Evolutionary conservation across 2,113 vertebrate species (phyloP).

Genomic region (Clarias batrachus): DNA sequence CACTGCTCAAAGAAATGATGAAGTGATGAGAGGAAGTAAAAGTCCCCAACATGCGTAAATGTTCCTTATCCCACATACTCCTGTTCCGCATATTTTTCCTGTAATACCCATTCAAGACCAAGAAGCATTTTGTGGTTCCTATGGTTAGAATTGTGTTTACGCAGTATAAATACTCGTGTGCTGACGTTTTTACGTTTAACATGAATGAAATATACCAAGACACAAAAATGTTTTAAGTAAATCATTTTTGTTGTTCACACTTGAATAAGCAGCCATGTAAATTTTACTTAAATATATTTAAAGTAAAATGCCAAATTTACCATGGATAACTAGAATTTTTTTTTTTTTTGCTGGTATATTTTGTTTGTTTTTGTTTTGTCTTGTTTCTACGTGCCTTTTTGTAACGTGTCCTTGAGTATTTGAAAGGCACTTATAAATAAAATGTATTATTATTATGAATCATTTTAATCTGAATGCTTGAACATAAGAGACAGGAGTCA

Average conservation of each 20-base stretch:
- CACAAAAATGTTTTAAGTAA: too few species aligned
- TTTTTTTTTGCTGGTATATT: too few species aligned
- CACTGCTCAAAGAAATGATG: background rate
- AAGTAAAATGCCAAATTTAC: background rate
- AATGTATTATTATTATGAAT: too few species aligned
- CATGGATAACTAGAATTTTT: background rate
- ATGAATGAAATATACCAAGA: background rate
- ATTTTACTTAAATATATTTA: background rate
- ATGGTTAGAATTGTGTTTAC: background rate
- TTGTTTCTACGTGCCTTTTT: too few species aligned
- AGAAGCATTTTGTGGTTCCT: background rate
- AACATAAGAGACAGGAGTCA: conserved; percentile 23
- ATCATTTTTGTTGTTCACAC: background rate
- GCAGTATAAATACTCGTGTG: background rate
- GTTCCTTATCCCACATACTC: background rate
- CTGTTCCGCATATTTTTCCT: background rate
- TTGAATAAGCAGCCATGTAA: background rate
- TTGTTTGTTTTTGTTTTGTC: too few species aligned
- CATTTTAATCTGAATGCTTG: background rate
- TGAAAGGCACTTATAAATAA: too few species aligned
- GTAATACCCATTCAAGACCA: background rate
- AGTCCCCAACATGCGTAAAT: background rate
- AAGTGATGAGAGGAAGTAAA: conserved; percentile 1
- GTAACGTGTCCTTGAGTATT: too few species aligned
- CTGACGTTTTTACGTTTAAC: background rate